Base-by-base conservation (phyloP, 2,113 vertebrate species). In the Carettochelys insculpta region DNA sequence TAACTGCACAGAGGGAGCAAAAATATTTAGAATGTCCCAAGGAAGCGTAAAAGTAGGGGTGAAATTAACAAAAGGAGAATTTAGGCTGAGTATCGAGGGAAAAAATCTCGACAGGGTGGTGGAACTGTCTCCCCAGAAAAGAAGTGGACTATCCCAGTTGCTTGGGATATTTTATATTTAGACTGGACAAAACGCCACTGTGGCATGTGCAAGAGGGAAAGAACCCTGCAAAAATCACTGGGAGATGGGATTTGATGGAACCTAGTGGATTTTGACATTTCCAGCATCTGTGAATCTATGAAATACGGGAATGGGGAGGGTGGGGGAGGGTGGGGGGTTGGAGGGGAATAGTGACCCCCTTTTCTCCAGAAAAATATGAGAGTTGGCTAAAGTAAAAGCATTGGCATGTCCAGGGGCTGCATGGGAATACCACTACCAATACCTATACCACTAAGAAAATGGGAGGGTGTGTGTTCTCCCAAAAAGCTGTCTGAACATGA, bases 1-100 rank as follows among this genome's bases (percentile, higher is more conserved):
- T 93, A 95, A 94, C 88, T 92, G 90, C 86, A 77, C 38, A 68
- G 83, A 83, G 80, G 90, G 48, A 38, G 43, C 48, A 43, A 53
- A 61, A 43, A 25, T 56, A 34, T 24, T 87, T 19, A 83, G 48
- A 45, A 9, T 54, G 58, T 25, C 19, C 16, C 77, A 80, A 16
- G 12, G 20, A 41, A 9, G 41, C 43, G 34, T 11, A 29, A n/a
- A 51, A 58, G 16, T 48, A 78, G 77, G 13, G 10, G 81, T 75
- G 50, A 38, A 75, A 8, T 1, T 11, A 11, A 73, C 38, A 43
- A 71, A 71, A 20, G 22, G 41, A 13, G 43, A 73, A 43, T 45
- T 25, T 73, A 73, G 41, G 38, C 68, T 41, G 24, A 73, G 43
- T 73, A 43, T 25, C 68, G 12, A 20, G n/a, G 22, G 48, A 11